Evolutionary conservation across 2,888 invertebrate species (phyloP), one percentile per base, ranked within the genome.

Genomic region (Drosophila picticornis): DNA sequence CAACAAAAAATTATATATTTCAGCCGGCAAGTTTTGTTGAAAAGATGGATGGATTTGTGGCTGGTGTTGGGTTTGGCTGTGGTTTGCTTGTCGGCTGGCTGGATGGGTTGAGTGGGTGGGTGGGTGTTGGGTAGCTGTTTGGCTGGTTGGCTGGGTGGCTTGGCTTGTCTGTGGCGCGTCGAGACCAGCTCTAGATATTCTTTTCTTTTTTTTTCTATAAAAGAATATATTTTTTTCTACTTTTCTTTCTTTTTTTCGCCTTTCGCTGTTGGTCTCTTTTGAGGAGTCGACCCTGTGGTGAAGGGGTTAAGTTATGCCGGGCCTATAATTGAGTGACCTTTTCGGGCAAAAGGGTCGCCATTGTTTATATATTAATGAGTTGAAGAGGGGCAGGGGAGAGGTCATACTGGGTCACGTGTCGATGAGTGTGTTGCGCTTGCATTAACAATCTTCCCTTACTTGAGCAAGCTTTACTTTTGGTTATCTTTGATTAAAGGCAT

Each of bases 1-100:
- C n/a, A n/a, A 27, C 6, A 27, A 6, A 55, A 27, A 11, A 11
- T n/a, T 38, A 16, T 29, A 29, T 29, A 29, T 56, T 57, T 34
- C 34, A 60, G 52, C 59, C 68, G 62, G 66, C 43, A 65, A 51
- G 57, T 66, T 85, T 85, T 81, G 86, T 79, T 86, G 86, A 86
- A 83, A 86, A 90, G 85, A 85, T 85, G 76, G 90, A 85, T 85
- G 84, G 88, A 82, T 85, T 84, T 81, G 80, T 87, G 84, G 75
- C 55, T 77, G 59, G 70, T 60, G 63, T 22, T 22, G 22, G 50
- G 27, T 16, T 50, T 16, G 22, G 1, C 19, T 25, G 50, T 50
- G 27, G 50, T 19, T 50, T 34, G 57, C 34, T 48, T 59, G 57
- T 38, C 34, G 67, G 38, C 25, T 38, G 50, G 53, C 16, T 63